Evolutionary conservation across 2,888 invertebrate species (phyloP), one percentile per base, ranked within the genome.

Genomic region (Oscheius onirici): DNA sequence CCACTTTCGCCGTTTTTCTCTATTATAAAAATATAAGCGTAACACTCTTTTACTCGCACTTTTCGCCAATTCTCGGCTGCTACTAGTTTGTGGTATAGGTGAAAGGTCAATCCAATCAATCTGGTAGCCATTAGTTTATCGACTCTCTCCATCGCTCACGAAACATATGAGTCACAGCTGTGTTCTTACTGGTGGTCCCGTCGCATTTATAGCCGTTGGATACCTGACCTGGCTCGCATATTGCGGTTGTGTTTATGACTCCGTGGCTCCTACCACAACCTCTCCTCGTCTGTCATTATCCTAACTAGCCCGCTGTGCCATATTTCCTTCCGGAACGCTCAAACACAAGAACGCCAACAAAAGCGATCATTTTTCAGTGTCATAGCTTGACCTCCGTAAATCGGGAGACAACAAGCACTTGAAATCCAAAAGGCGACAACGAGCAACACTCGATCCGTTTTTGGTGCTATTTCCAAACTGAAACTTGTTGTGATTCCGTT

Each of bases 241-340:
- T 58, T 58, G 58, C 58, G 46, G 49, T 34, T 46, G 49, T 63
- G 63, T 63, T 63, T 63, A 63, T 63, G 63, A 63, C 63, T 11
- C 49, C 63, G 60, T 24, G 15, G 46, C 49, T 46, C 46, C 49
- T 63, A 24, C 49, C 40, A 17, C 46, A 22, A 24, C 8, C 34
- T 34, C 63, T 63, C 15, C 1, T 11, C 63, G 49, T n/a, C 58
- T 40, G 63, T 63, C 63, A 63, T 63, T 63, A 63, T 46, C 63
- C 49, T 28, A 26, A 22, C 26, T 6, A n/a, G 54, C 54, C n/a
- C 43, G 15, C 58, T 58, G 41, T 52, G 8, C 34, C 34, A 34
- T 34, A 34, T 34, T 34, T 34, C 34, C 34, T 3, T 34, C 34
- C 34, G 34, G 34, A 34, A 34, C 41, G 40, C 20, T 58, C 40